phyloP scores from a whole-genome alignment of 2,797 vertebrate species.

The Falco berigora region DNA sequence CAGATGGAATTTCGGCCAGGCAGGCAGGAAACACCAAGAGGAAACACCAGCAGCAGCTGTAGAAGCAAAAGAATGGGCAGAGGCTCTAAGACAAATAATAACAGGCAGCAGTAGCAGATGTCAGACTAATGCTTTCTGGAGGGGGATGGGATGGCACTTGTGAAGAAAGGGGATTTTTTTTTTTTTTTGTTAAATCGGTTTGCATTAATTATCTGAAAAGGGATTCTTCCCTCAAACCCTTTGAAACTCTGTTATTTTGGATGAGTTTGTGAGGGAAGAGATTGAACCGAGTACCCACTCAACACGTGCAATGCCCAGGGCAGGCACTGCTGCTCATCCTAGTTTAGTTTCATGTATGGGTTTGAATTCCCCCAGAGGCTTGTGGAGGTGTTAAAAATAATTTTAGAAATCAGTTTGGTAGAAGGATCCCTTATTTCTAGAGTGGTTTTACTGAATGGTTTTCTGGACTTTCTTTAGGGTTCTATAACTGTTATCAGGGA shows the following conservation, averaged over 20 bases:
- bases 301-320: neutral
- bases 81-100: slow-evolving; percentile 61
- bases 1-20: slow-evolving; percentile 46
- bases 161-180: neutral
- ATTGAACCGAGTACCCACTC: neutral
- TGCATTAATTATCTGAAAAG: neutral
- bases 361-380: neutral
- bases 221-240: neutral
- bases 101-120: slow-evolving; percentile 56
- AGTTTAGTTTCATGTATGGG: neutral
- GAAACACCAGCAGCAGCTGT: slow-evolving; percentile 64
- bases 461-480: neutral
- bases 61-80: slow-evolving; percentile 61
- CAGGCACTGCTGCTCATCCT: neutral
- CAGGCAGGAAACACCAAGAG: slow-evolving; percentile 61
- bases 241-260: neutral
- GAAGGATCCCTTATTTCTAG: neutral
- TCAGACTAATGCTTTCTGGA: neutral
- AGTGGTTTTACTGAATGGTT: neutral
- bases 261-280: neutral
- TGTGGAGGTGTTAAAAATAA: neutral
- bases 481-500: neutral
- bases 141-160: neutral
- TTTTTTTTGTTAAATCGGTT: neutral
- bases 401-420: neutral